phyloP scores from a whole-genome alignment of 64 coral and sea anemone genomes.

The Pocillopora verrucosa region DNA sequence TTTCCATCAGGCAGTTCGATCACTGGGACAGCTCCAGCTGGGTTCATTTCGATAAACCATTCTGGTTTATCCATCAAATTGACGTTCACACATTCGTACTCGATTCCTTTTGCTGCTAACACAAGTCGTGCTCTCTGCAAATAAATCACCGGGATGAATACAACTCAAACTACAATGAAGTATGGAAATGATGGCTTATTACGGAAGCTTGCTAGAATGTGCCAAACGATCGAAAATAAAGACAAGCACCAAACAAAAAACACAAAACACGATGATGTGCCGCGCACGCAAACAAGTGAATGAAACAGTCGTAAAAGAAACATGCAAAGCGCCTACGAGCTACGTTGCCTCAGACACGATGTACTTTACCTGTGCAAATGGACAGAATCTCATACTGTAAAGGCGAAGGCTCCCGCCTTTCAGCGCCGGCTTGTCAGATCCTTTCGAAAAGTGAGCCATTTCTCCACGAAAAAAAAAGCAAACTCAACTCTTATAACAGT shows the following conservation, averaged over 20 bases:
- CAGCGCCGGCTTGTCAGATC: constrained; percentile 67
- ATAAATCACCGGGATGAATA: neutral
- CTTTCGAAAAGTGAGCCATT: constrained; percentile 70
- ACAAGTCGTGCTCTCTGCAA: constrained; percentile 74
- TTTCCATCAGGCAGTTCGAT: constrained; percentile 75
- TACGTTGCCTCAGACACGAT: no score
- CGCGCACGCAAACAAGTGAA: no score
- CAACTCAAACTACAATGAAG: neutral
- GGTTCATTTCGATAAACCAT: constrained; percentile 73
- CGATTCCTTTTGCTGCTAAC: constrained; percentile 62
- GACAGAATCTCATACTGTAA: constrained; percentile 80
- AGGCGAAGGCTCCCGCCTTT: constrained; percentile 42
- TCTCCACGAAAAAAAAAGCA: neutral
- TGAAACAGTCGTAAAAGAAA: no score
- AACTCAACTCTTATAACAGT: no score
- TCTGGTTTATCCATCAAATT: constrained; percentile 82
- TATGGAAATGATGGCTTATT: neutral
- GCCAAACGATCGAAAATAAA: no score
- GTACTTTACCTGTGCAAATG: constrained; percentile 57
- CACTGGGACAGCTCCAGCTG: constrained; percentile 52
- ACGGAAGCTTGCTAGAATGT: neutral
- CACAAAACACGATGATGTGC: no score
- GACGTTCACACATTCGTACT: constrained; percentile 72
- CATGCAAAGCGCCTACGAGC: no score
- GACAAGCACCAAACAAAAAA: no score